Percentiles rank a stretch among this genome's conserved stretches.
Conservation (phyloP, 1,140 invertebrate species). For the honey bee (Apis mellifera) region Amel_HAv3.1 CM009935.2:8691501-8692000, state of each 20-base stretch:
- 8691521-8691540: constrained; percentile 66
- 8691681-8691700: constrained; percentile 46
- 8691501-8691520: constrained; percentile 64
- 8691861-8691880: constrained; percentile 24
- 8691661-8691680: constrained; percentile 52
- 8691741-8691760: not conserved
- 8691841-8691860: constrained; percentile 52
- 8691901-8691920: not conserved
- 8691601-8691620: constrained; percentile 46
- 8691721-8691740: not conserved
- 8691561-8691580: constrained; percentile 66
- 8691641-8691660: constrained; percentile 65
- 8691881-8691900: not conserved
- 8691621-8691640: constrained; percentile 46
- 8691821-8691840: constrained; percentile 53
- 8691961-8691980: constrained; percentile 58
- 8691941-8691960: constrained; percentile 61
- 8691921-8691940: constrained; percentile 43
- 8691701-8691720: constrained; percentile 1
- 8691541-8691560: constrained; percentile 29
- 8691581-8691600: constrained; percentile 11
- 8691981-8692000: constrained; percentile 46
- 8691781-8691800: constrained; percentile 15
- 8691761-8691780: constrained; percentile 23
- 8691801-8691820: constrained; percentile 31